phyloP scores from a whole-genome alignment of 2,888 invertebrate genomes.

The Drosophila kuntzei region DNA sequence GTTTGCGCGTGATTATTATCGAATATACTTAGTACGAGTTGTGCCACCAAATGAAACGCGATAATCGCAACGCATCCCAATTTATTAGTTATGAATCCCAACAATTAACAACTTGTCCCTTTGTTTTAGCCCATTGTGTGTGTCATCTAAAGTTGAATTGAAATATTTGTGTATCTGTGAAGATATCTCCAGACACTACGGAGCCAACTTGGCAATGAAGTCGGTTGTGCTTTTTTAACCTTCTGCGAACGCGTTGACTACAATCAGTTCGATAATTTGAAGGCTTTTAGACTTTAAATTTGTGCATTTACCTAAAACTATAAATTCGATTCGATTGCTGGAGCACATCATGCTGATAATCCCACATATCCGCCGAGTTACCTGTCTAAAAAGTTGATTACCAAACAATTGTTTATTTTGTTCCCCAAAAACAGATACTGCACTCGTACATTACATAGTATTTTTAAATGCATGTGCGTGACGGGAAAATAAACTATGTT shows the following conservation, averaged over 20 bases:
- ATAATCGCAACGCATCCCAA: conserved; percentile 27
- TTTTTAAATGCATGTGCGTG: conserved; percentile 68
- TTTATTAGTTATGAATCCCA: conserved; percentile 23
- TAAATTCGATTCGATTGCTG: neutral
- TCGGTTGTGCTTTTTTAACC: conserved; percentile 3
- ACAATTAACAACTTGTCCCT: conserved; percentile 5
- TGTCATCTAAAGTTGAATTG: neutral
- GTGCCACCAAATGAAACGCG: conserved; percentile 25
- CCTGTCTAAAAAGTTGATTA: conserved; percentile 3
- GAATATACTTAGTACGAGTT: conserved; percentile 17
- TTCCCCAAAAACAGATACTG: conserved; percentile 2
- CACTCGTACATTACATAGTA: conserved; percentile 5
- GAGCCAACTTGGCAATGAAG: conserved; percentile 30
- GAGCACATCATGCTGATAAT: neutral
- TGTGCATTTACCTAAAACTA: conserved; percentile 30
- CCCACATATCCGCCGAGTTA: conserved; percentile 11
- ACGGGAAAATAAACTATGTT: conserved; percentile 34
- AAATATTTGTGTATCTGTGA: conserved; percentile 9
- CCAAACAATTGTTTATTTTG: neutral
- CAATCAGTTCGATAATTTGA: conserved; percentile 70
- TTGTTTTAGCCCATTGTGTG: conserved; percentile 8
- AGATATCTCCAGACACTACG: conserved; percentile 15
- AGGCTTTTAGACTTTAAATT: conserved; percentile 55
- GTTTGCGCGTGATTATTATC: conserved; percentile 9
- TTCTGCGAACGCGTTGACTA: conserved; percentile 16